Base-by-base conservation (phyloP, 2,888 invertebrate species). In the Sarcophaga variegata region DNA sequence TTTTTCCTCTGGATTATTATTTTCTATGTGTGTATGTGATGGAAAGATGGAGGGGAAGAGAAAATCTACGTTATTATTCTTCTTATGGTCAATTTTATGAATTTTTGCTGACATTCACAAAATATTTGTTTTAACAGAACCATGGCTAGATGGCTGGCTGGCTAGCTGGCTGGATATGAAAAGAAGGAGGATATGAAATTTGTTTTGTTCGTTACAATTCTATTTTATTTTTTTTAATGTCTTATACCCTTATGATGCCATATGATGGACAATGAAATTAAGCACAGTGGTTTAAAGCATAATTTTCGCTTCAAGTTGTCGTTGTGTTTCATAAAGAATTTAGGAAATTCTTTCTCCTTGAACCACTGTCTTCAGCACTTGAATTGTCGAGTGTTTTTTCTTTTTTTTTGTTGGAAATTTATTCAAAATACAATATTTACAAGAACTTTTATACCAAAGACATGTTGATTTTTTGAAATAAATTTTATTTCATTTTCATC, bases 391-490 rank as follows among this genome's bases (percentile, higher is more conserved):
- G 8, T 37, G 37, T 37, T 37, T 37, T 27, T 37, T 37, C 1
- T 37, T 37, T 37, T 6, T 37, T 6, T 5, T 69, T 27, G 37
- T 20, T 20, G 22, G 20, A 75, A 69, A 11, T 25, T 66, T 59
- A 66, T 12, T 12, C 20, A n/a, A 45, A 67, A 62, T 37, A 5
- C 25, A 64, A 77, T 47, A 59, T 47, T 47, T 20, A 49, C 37
- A 49, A 63, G 14, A 17, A 27, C 59, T 62, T 74, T 25, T 75
- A 5, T 60, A 6, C 11, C 60, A 66, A 70, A 76, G 60, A 66
- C 81, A 81, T 72, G 81, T 62, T 77, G 71, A 83, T 62, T 71
- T 69, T 87, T 62, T 74, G 63, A 71, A 54, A 84, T 81, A 84
- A 79, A 81, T 74, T 81, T 81, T 72, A 63, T 84, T 74, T 45